Evolutionary conservation across 2,888 invertebrate genomes (phyloP).

Genomic region (Tiliacea aurago): DNA sequence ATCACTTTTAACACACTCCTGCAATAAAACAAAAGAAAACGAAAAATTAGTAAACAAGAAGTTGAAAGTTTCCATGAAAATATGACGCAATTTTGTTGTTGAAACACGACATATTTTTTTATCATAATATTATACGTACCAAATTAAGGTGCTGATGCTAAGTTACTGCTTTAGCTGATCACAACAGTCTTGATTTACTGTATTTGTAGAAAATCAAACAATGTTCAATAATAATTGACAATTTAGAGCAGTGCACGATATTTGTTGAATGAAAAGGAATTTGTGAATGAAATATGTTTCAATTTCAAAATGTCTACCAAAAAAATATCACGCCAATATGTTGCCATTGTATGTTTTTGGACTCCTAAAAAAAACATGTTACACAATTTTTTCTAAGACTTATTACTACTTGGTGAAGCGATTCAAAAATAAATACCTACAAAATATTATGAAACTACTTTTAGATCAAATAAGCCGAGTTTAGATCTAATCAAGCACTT

Average conservation of each 20-base stretch:
- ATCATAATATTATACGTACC: constrained; percentile 39
- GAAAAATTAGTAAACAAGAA: background rate
- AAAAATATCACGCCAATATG: background rate
- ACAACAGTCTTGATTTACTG: background rate
- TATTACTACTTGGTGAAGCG: background rate
- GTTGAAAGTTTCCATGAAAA: constrained; percentile 43
- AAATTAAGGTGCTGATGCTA: background rate
- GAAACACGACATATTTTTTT: background rate
- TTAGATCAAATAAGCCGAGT: no score
- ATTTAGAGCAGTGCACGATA: background rate
- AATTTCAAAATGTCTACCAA: no score
- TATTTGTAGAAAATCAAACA: background rate
- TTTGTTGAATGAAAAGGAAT: background rate
- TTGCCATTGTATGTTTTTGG: constrained; percentile 15
- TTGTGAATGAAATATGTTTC: no score
- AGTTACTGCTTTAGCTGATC: background rate
- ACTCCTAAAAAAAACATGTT: background rate
- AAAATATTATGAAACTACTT: background rate
- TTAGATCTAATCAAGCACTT: background rate
- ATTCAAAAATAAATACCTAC: background rate
- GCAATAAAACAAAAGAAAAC: constrained; percentile 14
- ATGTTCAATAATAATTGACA: constrained; percentile 2
- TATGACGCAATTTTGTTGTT: constrained; percentile 49
- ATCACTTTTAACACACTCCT: constrained; percentile 16
- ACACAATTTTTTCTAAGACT: background rate